These are phyloP conservation scores for Bubo scandiacus DNA, from an alignment of 2,113 vertebrate genomes.

Conservation along the genomic window DNA sequence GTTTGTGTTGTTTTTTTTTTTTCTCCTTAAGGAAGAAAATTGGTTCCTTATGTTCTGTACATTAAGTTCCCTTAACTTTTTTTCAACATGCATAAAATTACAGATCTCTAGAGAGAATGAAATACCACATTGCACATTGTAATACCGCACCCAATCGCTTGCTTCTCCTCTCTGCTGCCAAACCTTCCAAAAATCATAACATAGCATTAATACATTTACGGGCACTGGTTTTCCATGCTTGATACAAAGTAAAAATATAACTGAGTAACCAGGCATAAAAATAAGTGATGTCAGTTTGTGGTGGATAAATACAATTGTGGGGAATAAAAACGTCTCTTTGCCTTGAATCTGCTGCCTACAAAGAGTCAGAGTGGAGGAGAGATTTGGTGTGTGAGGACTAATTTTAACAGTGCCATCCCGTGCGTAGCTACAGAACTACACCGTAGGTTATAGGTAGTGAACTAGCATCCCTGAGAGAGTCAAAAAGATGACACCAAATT, in stretches of 20 bases:
- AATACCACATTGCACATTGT: constrained; percentile 54
- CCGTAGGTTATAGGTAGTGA: neutral
- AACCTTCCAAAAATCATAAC: constrained; percentile 34
- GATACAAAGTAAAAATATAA: constrained; percentile 16
- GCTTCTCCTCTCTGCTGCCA: constrained; percentile 46
- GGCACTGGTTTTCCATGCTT: neutral
- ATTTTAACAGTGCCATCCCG: constrained; percentile 61
- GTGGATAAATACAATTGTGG: neutral
- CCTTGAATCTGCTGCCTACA: neutral
- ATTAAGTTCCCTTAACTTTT: constrained; percentile 64
- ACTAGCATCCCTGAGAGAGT: neutral
- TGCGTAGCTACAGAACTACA: constrained; percentile 36
- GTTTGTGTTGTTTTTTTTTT: neutral
- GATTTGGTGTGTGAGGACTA: neutral
- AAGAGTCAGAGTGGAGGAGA: neutral
- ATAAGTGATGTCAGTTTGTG: neutral
- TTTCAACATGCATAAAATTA: constrained; percentile 62
- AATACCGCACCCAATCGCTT: neutral
- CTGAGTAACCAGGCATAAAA: neutral
- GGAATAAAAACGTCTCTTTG: neutral
- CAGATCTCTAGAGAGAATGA: constrained; percentile 65
- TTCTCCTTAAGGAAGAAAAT: constrained; percentile 52
- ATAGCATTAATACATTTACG: constrained; percentile 5
- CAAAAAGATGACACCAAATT: neutral
- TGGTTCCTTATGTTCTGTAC: constrained; percentile 69